phyloP scores from a whole-genome alignment of 2,113 vertebrate genomes.

The Martes martes region DNA sequence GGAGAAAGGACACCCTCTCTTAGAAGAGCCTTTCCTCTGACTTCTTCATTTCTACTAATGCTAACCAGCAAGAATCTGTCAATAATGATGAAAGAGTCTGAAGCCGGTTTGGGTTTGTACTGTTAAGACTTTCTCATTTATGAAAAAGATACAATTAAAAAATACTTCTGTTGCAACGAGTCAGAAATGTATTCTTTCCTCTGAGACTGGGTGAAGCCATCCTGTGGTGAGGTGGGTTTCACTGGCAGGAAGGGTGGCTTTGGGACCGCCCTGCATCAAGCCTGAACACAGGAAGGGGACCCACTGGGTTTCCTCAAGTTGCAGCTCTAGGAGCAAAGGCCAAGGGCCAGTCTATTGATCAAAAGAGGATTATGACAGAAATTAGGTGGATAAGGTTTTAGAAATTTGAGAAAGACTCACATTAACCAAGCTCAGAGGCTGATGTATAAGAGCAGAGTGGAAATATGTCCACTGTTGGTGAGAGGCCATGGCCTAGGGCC shows the following conservation, averaged over 20 bases:
- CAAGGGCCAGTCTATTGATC: neutral
- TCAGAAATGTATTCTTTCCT: neutral
- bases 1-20: neutral
- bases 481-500: neutral
- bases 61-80: neutral
- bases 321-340: neutral
- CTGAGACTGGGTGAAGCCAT: neutral
- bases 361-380: neutral
- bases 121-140: constrained; percentile 13
- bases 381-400: neutral
- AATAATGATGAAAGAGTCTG: neutral
- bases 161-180: neutral
- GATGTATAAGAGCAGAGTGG: neutral
- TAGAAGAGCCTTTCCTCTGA: neutral
- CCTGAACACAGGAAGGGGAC: neutral
- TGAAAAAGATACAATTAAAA: constrained; percentile 45
- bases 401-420: neutral
- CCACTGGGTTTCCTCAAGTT: neutral
- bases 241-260: neutral
- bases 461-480: neutral
- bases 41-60: neutral
- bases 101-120: neutral
- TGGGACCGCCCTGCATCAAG: neutral
- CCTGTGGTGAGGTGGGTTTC: neutral
- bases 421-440: neutral